These are phyloP conservation scores for Premnoplex brunnescens DNA, from an alignment of 2,797 vertebrate genomes.

Conservation along the genomic window DNA sequence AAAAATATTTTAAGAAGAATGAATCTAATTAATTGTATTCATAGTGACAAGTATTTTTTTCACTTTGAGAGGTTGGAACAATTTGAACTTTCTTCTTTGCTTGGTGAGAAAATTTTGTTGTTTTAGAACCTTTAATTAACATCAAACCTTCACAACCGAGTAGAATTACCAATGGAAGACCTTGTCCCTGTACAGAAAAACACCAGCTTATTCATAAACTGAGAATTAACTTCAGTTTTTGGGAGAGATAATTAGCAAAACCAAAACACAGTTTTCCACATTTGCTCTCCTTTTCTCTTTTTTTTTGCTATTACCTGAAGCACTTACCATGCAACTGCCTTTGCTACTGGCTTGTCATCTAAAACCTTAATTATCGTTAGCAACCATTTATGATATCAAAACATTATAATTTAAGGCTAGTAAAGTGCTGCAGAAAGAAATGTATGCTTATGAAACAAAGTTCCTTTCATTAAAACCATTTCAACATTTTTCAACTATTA, in stretches of 20 bases:
- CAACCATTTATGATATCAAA: not conserved
- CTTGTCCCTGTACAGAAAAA: not conserved
- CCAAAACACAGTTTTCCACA: not conserved
- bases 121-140: not conserved
- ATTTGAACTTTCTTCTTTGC: not conserved
- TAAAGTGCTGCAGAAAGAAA: not conserved
- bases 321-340: not conserved
- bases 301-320: not conserved
- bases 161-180: not conserved
- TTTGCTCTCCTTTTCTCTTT: not conserved
- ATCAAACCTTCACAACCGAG: not conserved
- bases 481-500: not conserved
- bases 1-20: not conserved
- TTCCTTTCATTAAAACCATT: not conserved
- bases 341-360: not conserved
- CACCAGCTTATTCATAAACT: not conserved
- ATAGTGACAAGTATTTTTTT: not conserved
- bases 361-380: not conserved
- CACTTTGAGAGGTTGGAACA: not conserved
- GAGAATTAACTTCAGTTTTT: not conserved
- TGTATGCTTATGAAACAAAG: not conserved
- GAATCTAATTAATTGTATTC: not conserved
- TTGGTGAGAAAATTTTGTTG: not conserved
- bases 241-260: not conserved
- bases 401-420: not conserved